A percentile compares a stretch with the other conserved stretches of the same genome.
These are phyloP conservation scores for Centropus unirufus DNA, from an alignment of 2,113 vertebrate species.

Conservation along the genomic window DNA sequence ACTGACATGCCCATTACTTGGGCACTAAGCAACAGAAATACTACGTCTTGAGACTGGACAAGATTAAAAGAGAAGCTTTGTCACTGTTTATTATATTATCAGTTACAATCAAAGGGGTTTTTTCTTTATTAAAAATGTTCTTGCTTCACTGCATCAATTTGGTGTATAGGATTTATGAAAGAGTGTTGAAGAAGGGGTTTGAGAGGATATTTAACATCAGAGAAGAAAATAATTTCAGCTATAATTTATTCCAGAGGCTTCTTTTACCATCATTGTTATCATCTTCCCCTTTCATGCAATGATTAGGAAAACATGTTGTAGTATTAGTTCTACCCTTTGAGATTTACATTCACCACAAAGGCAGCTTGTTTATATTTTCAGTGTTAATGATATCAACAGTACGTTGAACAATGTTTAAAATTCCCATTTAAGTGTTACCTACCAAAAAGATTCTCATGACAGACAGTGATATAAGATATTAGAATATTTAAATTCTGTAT, in stretches of 20 bases:
- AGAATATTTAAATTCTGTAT: not conserved
- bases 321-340: not conserved
- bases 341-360: not conserved
- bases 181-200: not conserved
- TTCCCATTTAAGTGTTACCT: not conserved
- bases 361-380: not conserved
- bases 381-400: not conserved
- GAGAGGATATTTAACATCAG: not conserved
- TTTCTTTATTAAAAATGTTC: not conserved
- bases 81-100: not conserved
- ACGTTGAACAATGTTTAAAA: not conserved
- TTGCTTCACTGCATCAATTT: not conserved
- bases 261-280: not conserved
- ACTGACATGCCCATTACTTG: not conserved
- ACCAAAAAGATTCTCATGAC: not conserved
- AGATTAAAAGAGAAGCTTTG: not conserved
- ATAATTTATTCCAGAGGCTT: not conserved
- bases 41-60: not conserved
- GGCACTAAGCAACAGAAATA: not conserved
- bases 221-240: not conserved
- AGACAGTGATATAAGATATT: not conserved
- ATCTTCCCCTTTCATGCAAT: not conserved
- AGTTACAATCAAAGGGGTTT: not conserved
- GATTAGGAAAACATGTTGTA: not conserved
- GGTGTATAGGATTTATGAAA: not conserved